Base-by-base conservation (phyloP, 2,888 invertebrate genomes). In the Lycocerus yunnanus region DNA sequence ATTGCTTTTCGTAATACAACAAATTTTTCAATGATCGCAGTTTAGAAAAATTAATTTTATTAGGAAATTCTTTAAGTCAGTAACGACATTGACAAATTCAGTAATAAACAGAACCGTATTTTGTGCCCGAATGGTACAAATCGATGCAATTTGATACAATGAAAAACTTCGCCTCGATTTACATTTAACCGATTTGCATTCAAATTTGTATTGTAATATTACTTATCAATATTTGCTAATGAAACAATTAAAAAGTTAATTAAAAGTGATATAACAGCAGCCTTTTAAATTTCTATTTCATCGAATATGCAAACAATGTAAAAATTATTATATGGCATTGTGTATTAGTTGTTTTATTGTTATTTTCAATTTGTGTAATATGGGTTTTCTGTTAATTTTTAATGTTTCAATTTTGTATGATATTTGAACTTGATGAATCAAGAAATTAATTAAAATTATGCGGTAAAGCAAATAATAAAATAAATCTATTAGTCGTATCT, bases 1-100 rank as follows among this genome's bases (percentile, higher is more conserved):
- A 43, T 43, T 43, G n/a, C 1, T 43, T 43, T 43, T 43, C n/a
- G 43, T 43, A 43, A n/a, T 43, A 6, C n/a, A 43, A n/a, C 43
- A 43, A 43, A 43, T n/a, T 43, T n/a, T 43, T 43, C 43, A 43
- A 43, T 43, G 43, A 43, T 43, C 5, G 43, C 43, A 0, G n/a
- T 43, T 43, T 43, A 43, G 43, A 43, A 43, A 43, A 43, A 43
- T 43, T 43, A 43, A 43, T 43, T 43, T 43, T 43, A 43, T 43
- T 43, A 43, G 61, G 61, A 18, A 63, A 18, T 20, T 63, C 20
- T 63, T 63, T 63, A 63, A 63, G 16, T 13, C 61, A 18, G 20
- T 63, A 63, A 18, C 18, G 61, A 63, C 61, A 63, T 20, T 63
- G 61, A 63, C 61, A 63, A 20, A 63, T 63, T 63, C n/a, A 63